Conservation (phyloP, 37 sponge, comb jelly and placozoan genomes). For the Chondrilla cf. caribensis region DNA sequence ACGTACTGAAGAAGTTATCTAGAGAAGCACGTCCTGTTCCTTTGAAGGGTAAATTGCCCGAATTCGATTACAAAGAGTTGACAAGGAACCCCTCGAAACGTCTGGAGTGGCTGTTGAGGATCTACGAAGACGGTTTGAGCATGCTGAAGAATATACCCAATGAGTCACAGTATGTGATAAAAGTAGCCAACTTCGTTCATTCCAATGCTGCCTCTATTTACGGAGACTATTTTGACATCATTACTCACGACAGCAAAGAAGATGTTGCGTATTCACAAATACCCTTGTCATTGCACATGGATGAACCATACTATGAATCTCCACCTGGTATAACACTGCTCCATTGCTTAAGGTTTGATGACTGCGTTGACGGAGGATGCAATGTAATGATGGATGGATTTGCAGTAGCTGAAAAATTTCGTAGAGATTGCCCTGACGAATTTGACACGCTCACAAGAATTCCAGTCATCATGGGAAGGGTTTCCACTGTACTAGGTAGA, state of each 20-base stretch:
- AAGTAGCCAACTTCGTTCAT: neutral
- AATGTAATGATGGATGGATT: conserved; percentile 45
- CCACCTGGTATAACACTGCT: conserved; percentile 69
- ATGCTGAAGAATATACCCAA: neutral
- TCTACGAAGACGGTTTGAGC: neutral
- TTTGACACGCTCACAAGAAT: conserved; percentile 52
- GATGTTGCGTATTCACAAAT: conserved; percentile 48
- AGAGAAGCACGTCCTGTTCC: neutral
- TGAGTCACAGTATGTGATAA: no score
- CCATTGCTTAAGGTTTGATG: conserved; percentile 64
- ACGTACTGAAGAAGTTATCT: neutral
- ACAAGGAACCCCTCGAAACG: no score
- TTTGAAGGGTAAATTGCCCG: neutral
- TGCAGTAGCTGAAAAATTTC: conserved; percentile 54
- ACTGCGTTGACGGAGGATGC: conserved; percentile 61
- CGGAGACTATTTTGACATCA: conserved; percentile 41
- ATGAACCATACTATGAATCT: conserved; percentile 63
- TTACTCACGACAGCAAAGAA: conserved; percentile 4
- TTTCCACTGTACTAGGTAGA: conserved; percentile 33
- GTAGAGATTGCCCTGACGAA: conserved; percentile 30
- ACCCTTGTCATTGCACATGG: conserved; percentile 42
- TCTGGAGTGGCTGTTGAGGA: neutral
- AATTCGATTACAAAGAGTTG: neutral
- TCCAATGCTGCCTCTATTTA: neutral
- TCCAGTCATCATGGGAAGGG: conserved; percentile 64